phyloP scores from a whole-genome alignment of 2,797 vertebrate genomes.

The Neosilurus mollespiculum region DNA sequence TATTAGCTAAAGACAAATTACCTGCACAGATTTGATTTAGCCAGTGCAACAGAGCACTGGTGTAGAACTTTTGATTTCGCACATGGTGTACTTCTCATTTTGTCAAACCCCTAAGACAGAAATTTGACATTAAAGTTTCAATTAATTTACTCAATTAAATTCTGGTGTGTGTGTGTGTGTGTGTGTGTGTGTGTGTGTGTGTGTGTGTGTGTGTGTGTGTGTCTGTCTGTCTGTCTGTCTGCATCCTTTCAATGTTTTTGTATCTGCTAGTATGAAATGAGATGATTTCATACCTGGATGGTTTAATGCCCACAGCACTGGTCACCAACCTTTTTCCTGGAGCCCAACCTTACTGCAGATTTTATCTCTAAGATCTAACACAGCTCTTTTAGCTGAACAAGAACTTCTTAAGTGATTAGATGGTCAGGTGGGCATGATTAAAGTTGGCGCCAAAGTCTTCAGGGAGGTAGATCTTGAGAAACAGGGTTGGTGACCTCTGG shows the following conservation, averaged over 20 bases:
- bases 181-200: too few relatives aligned
- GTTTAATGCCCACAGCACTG: neutral
- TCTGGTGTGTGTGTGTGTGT: neutral
- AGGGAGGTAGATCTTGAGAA: too few relatives aligned
- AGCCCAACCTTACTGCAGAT: too few relatives aligned
- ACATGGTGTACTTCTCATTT: constrained; percentile 2
- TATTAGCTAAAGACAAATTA: neutral
- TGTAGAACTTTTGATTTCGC: constrained; percentile 10
- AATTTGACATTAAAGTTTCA: constrained; percentile 13
- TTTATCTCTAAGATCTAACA: too few relatives aligned
- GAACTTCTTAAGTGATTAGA: too few relatives aligned
- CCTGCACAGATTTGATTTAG: neutral
- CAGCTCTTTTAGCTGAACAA: too few relatives aligned
- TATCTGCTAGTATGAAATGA: neutral
- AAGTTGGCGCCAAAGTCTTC: too few relatives aligned
- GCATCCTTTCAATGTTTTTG: neutral
- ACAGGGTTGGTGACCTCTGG: too few relatives aligned
- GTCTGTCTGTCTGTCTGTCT: neutral
- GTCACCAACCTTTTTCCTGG: too few relatives aligned
- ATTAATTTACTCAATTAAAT: neutral
- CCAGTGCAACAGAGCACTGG: neutral
- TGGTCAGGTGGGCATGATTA: too few relatives aligned
- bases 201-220: neutral
- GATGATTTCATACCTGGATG: neutral
- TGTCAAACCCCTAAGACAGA: neutral